Base-by-base conservation (phyloP, 2,888 invertebrate genomes). In the Leucophenga montana region DNA sequence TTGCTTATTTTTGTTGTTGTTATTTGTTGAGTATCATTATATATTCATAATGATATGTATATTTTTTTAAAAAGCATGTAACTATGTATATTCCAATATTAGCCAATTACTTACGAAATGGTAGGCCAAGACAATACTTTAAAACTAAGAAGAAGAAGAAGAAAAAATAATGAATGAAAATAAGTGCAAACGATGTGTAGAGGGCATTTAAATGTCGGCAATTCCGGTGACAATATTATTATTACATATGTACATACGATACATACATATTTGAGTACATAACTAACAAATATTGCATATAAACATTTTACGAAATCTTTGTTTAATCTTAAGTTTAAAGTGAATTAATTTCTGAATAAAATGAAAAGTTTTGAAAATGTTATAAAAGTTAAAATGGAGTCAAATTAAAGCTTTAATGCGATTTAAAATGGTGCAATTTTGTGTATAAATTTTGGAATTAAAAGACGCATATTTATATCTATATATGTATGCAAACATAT, bases 201-300 rank as follows among this genome's bases (percentile, higher is more conserved):
- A 72, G 71, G 78, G 81, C 81, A 81, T 81, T 81, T 81, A 81
- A 75, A 71, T 73, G 76, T 80, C 73, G 75, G 71, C 72, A 77
- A 78, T 79, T 77, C 77, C 83, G 81, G 71, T 75, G 81, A 77
- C 79, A 82, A 81, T 81, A 76, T 73, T 74, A 71, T 70, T 68
- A 66, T 70, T 48, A 66, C 33, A 27, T 39, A 61, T 16, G n/a
- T 50, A 61, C 48, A 50, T 16, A 61, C 48, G 14, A 50, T n/a
- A 67, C 4, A 67, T 27, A 70, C 53, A 20, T 61, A 67, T 50
- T 48, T 59, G 27, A 27, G 39, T 64, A 62, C n/a, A 39, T 59
- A 57, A 9, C 27, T 39, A 39, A 39, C 39, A 39, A 39, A 39
- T 39, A 39, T 39, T 39, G 39, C 39, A 39, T 39, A 39, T 57